Evolutionary conservation across 1,140 invertebrate species (phyloP).

Genomic region (Brachionus asplanchnoidis): DNA sequence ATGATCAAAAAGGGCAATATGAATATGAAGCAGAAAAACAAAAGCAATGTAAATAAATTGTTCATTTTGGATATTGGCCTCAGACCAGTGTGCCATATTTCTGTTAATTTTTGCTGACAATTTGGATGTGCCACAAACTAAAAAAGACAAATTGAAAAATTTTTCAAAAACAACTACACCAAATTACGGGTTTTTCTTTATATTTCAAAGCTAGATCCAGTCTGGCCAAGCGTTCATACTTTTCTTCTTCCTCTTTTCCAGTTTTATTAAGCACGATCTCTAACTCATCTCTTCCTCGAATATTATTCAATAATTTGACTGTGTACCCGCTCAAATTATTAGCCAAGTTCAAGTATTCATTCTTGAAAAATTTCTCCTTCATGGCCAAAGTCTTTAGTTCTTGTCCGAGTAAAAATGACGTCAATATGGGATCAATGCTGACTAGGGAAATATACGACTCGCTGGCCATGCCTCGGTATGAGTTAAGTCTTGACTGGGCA

Average conservation of each 20-base stretch:
- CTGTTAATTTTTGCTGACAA: slow-evolving; percentile 44
- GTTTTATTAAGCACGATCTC: slow-evolving; percentile 52
- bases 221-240: slow-evolving; percentile 52
- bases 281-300: slow-evolving; percentile 53
- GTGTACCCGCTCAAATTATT: slow-evolving; percentile 58
- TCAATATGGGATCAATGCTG: slow-evolving; percentile 64
- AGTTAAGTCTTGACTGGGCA: slow-evolving; percentile 51
- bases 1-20: slow-evolving; percentile 29
- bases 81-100: slow-evolving; percentile 43
- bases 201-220: slow-evolving; percentile 54
- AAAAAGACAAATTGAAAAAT: not conserved
- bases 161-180: not conserved
- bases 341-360: slow-evolving; percentile 61
- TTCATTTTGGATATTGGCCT: slow-evolving; percentile 32
- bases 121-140: slow-evolving; percentile 44
- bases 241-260: slow-evolving; percentile 47
- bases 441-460: slow-evolving; percentile 65
- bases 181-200: slow-evolving; percentile 48
- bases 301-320: slow-evolving; percentile 52
- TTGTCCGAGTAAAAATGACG: slow-evolving; percentile 62
- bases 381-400: slow-evolving; percentile 56
- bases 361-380: slow-evolving; percentile 43
- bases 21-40: slow-evolving; percentile 24
- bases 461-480: slow-evolving; percentile 53
- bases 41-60: not conserved